Conservation (phyloP, 2,888 invertebrate species). For the Neoitamus cyanurus region DNA sequence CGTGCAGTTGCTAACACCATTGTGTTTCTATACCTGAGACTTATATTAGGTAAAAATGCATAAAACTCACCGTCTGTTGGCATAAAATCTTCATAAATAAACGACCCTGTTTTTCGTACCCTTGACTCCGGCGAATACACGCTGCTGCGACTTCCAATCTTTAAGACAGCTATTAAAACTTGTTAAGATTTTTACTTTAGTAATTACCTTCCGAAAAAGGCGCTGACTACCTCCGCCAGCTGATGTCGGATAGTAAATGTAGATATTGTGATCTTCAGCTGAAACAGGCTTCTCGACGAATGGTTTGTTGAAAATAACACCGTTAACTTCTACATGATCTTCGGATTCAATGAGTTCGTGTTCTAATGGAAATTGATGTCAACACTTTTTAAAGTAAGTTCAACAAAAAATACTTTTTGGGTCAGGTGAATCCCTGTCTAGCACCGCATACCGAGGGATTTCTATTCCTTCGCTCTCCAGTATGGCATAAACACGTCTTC, state of each 20-base stretch:
- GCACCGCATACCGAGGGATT: slow-evolving; percentile 96
- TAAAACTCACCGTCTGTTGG: slow-evolving; percentile 90
- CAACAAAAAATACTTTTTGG: slow-evolving; percentile 78
- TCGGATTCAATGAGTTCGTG: slow-evolving; percentile 94
- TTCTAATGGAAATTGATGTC: slow-evolving; percentile 69
- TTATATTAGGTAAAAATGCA: not conserved
- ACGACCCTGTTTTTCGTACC: slow-evolving; percentile 96
- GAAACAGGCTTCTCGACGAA: slow-evolving; percentile 99
- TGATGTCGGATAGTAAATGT: slow-evolving; percentile 98
- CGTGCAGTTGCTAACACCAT: not conserved
- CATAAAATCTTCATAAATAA: slow-evolving; percentile 99
- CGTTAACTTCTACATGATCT: slow-evolving; percentile 97
- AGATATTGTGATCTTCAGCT: slow-evolving; percentile 99
- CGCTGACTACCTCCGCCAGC: slow-evolving; percentile 98
- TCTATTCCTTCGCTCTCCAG: slow-evolving; percentile 94
- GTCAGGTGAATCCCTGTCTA: slow-evolving; percentile 92
- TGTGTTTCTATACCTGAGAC: not conserved
- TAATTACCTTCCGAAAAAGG: slow-evolving; percentile 90
- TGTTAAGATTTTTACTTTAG: slow-evolving; percentile 52
- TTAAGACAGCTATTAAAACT: slow-evolving; percentile 54
- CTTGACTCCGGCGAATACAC: slow-evolving; percentile 97
- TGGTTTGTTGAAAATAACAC: slow-evolving; percentile 94
- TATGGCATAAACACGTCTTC: slow-evolving; percentile 94
- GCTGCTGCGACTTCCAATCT: slow-evolving; percentile 98
- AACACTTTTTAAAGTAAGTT: not conserved